Conservation (phyloP, 2,888 invertebrate species). For the Meta bourneti region DNA sequence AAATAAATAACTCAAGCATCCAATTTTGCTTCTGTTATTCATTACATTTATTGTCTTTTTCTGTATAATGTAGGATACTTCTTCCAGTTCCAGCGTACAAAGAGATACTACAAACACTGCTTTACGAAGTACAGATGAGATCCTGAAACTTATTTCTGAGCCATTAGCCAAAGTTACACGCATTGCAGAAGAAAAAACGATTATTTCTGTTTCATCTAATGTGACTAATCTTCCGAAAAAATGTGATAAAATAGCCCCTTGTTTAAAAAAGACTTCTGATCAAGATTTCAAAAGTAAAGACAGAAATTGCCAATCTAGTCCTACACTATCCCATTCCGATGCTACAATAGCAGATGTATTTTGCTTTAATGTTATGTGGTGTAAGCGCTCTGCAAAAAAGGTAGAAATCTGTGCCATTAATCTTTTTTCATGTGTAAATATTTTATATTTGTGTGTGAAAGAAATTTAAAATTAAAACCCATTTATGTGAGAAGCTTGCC, state of each 20-base stretch:
- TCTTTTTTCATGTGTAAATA: no score
- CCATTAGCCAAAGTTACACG: background rate
- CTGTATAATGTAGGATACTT: no score
- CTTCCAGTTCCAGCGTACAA: no score
- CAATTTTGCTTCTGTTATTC: no score
- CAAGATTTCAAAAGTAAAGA: background rate
- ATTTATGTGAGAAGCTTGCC: no score
- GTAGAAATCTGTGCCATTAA: background rate
- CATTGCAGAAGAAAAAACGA: no score
- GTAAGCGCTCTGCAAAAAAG: constrained; percentile 71
- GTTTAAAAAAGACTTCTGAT: background rate
- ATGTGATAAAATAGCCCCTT: background rate
- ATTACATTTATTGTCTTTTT: no score
- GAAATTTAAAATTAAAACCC: no score
- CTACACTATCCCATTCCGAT: background rate
- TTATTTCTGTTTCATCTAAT: no score
- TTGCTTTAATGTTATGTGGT: constrained; percentile 57
- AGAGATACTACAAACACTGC: background rate
- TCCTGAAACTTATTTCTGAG: constrained; percentile 29
- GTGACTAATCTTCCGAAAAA: no score
- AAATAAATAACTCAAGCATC: no score
- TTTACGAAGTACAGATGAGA: constrained; percentile 18
- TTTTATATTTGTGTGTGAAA: no score
- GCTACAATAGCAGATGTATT: background rate
- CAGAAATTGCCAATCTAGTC: background rate